Base-by-base conservation (phyloP, 2,888 invertebrate species). In the Ochlodes sylvanus region DNA sequence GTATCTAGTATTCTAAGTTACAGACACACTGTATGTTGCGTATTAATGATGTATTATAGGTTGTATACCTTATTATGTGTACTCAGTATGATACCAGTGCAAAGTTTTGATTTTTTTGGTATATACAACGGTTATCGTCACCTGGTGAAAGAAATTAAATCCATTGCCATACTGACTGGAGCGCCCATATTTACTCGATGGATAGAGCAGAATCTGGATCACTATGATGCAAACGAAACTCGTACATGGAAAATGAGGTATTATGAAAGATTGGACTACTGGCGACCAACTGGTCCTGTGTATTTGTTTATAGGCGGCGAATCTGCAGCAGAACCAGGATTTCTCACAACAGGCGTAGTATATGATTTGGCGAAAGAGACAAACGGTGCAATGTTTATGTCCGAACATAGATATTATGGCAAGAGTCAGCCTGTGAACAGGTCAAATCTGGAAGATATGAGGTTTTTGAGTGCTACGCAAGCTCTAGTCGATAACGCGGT, bases 401-500 rank as follows among this genome's bases (percentile, higher is more conserved):
- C 85, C 2, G 92, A 92, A 76, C 92, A 92, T 61, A 86, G 92
- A 71, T 92, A 89, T 75, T 92, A 92, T 54, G 92, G 92, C 0
- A 76, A 86, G 17, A 92, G 91, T 70, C 84, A 84, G 71, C 92
- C 92, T 3, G 81, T 89, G 12, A 52, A 83, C 1, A n/a, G 12
- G 6, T 27, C 38, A 1, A 84, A 73, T 1, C 75, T 80, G 0
- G 77, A 87, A 70, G 85, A 84, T 69, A 77, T 92, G n/a, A 76
- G 79, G 65, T 91, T 81, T 72, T 78, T 92, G 14, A 88, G 81
- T 74, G 80, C 89, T 0, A 79, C 80, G 66, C 92, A 92, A 80
- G 89, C 92, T 6, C 77, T 92, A 41, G 91, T 88, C 15, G 92
- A 92, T 76, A 72, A 84, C 17, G 89, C 88, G 4, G 77, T 72